Evolutionary conservation across 2,797 vertebrate genomes (phyloP), one percentile per base, ranked within the genome.

Genomic region (Vireo griseus): DNA sequence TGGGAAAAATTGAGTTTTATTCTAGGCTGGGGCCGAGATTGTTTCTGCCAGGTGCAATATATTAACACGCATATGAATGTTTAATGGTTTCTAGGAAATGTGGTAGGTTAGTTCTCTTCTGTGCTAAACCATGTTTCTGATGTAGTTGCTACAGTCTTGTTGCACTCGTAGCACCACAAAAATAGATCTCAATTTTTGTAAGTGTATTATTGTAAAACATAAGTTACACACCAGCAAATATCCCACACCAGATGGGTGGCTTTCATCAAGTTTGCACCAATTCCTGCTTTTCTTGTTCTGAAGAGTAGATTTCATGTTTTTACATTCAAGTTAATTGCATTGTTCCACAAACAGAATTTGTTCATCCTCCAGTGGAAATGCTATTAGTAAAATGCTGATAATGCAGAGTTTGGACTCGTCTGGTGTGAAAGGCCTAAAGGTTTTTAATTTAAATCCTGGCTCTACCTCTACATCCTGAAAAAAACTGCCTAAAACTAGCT

Each of bases 21-120:
- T 90, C 25, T 75, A 55, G 57, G 67, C 76, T 67, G 76, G 35
- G 78, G 33, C 59, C 0, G 9, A 78, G 74, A 88, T 89, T 93
- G 21, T 93, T 90, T 68, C 61, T 93, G 80, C 72, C 65, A 89
- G 61, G 59, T 94, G 73, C 91, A 90, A 14, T 94, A 72, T 62
- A 80, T 95, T 95, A 89, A 63, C 22, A 35, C 28, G 19, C 22
- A 11, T 86, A 88, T 95, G 66, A 94, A 77, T 93, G 90, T 90
- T 96, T 94, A 88, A 94, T 88, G 61, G 51, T 77, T 95, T 78
- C 62, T 88, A 66, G 88, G 59, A 92, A 85, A 73, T 75, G 55
- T 65, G 63, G 47, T 72, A 16, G 51, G 67, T 72, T 76, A 83
- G 61, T 77, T 80, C 37, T 89, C 31, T 76, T 61, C 50, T 44